Conservation (phyloP, 2,888 invertebrate species). For the Hypomecis atomaria region DNA sequence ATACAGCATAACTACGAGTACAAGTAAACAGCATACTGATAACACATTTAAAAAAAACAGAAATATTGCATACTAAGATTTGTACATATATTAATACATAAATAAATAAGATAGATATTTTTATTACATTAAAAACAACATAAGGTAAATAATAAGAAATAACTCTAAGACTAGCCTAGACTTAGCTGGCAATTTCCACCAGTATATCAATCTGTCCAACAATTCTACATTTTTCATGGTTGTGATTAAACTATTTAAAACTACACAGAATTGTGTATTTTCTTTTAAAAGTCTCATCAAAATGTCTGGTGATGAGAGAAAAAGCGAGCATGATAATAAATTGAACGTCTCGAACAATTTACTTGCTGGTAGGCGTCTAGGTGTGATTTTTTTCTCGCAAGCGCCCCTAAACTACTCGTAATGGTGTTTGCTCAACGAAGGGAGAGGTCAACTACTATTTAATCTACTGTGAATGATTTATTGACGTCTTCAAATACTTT, state of each 20-base stretch:
- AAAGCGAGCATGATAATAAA: constrained; percentile 40
- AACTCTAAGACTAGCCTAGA: too few species aligned
- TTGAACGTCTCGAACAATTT: constrained; percentile 35
- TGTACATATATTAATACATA: too few species aligned
- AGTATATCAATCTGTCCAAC: too few species aligned
- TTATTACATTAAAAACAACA: too few species aligned
- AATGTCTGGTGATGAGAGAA: background rate
- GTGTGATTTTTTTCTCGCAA: constrained; percentile 57
- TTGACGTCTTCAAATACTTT: constrained; percentile 71
- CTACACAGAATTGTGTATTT: background rate
- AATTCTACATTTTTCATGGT: too few species aligned
- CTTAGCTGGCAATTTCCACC: too few species aligned
- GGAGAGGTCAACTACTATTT: constrained; percentile 82
- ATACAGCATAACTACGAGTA: too few species aligned
- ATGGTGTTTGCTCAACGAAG: constrained; percentile 75
- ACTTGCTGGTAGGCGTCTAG: constrained; percentile 45
- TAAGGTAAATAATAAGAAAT: too few species aligned
- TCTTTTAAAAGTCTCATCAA: background rate
- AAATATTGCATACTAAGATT: too few species aligned
- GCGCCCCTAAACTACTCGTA: constrained; percentile 69
- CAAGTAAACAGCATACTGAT: too few species aligned
- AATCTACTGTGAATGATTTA: constrained; percentile 83
- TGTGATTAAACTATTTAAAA: background rate
- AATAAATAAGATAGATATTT: too few species aligned
- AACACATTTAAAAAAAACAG: too few species aligned